A percentile compares a stretch with the other conserved stretches of the same genome.
phyloP scores from a whole-genome alignment of 2,113 vertebrate species.

The Syngnathus floridae region DNA sequence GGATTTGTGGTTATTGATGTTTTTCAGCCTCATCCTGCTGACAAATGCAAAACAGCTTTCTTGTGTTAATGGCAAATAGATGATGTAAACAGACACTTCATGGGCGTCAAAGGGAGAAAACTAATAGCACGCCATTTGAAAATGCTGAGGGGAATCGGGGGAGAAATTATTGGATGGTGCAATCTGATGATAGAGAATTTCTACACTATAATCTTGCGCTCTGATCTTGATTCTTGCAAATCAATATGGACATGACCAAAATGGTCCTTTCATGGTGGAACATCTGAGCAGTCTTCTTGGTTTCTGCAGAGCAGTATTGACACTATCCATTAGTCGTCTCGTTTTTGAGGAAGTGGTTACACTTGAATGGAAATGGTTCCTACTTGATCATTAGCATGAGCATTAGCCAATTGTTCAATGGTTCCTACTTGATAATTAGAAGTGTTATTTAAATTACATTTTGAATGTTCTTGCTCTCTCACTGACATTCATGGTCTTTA shows the following conservation, averaged over 20 bases:
- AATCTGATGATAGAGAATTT: background rate
- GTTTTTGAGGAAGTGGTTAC: background rate
- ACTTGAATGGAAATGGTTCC: background rate
- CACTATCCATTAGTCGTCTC: constrained; percentile 23
- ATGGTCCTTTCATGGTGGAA: constrained; percentile 41
- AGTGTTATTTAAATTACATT: background rate
- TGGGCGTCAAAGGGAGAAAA: constrained; percentile 59
- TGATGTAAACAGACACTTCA: constrained; percentile 58
- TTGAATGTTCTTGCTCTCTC: background rate
- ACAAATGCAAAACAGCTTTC: constrained; percentile 58
- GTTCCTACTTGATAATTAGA: background rate
- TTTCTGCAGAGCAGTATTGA: constrained; percentile 43
- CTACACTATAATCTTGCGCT: background rate
- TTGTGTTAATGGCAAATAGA: constrained; percentile 42
- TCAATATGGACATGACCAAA: constrained; percentile 42
- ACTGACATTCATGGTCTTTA: background rate
- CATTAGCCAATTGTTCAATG: background rate
- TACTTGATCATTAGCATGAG: background rate
- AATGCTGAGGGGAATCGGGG: constrained; percentile 19
- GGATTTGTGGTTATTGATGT: constrained; percentile 63
- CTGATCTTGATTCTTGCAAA: constrained; percentile 5
- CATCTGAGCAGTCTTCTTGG: constrained; percentile 28
- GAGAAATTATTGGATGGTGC: constrained; percentile 2
- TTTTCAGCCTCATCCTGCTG: constrained; percentile 62
- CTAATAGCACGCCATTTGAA: constrained; percentile 37